These are phyloP conservation scores for Sesamia inferens DNA, from an alignment of 2,888 invertebrate genomes.

Conservation along the genomic window DNA sequence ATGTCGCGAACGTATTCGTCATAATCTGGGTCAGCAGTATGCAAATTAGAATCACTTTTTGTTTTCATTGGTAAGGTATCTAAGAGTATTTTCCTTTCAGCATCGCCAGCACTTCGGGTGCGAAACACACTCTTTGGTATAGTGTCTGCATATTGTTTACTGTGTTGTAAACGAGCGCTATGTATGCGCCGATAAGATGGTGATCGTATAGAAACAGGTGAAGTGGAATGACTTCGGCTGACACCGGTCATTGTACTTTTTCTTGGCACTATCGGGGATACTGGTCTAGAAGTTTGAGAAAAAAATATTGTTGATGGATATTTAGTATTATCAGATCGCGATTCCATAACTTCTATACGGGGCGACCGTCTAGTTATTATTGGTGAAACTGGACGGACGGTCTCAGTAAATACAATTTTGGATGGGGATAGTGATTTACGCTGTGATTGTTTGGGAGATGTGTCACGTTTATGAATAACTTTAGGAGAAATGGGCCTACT, in stretches of 20 bases:
- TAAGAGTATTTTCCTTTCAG: slow-evolving; percentile 79
- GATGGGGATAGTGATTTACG: slow-evolving; percentile 76
- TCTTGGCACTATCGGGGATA: slow-evolving; percentile 80
- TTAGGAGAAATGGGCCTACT: slow-evolving; percentile 82
- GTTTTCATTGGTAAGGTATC: slow-evolving; percentile 70
- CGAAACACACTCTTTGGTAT: slow-evolving; percentile 85
- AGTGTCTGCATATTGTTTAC: slow-evolving; percentile 75
- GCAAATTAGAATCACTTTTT: slow-evolving; percentile 82
- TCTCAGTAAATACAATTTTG: slow-evolving; percentile 81
- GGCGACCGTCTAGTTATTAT: slow-evolving; percentile 66
- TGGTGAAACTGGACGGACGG: slow-evolving; percentile 82
- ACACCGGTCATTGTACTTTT: slow-evolving; percentile 63
- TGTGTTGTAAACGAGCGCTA: slow-evolving; percentile 82
- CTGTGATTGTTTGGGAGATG: slow-evolving; percentile 59
- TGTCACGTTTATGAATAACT: slow-evolving; percentile 67
- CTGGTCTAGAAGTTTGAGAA: slow-evolving; percentile 84
- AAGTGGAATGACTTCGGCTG: slow-evolving; percentile 87
- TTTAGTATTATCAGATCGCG: slow-evolving; percentile 67
- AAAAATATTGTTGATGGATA: slow-evolving; percentile 78
- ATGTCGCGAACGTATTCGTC: slow-evolving; percentile 92
- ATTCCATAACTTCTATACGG: slow-evolving; percentile 62
- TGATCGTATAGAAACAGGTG: slow-evolving; percentile 91
- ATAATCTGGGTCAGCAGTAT: slow-evolving; percentile 90
- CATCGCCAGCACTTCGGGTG: slow-evolving; percentile 92
- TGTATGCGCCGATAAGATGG: slow-evolving; percentile 92